Evolutionary conservation across 2,113 vertebrate species (phyloP).

Genomic region (Climacteris rufus): DNA sequence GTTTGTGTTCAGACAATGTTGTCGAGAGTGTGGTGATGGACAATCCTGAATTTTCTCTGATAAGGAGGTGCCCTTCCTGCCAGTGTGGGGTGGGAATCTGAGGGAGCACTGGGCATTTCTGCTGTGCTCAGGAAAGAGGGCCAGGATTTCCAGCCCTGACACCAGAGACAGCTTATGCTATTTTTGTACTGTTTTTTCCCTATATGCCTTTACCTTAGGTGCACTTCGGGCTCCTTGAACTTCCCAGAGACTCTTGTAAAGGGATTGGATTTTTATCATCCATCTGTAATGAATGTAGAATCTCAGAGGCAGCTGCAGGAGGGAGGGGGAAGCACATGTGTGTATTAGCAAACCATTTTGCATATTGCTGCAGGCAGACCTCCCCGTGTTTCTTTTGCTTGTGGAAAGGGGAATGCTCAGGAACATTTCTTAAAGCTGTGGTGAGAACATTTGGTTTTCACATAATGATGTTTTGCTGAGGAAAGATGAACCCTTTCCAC

Average conservation of each 20-base stretch:
- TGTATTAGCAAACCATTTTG: not conserved
- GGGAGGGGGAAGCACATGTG: not conserved
- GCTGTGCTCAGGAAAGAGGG: not conserved
- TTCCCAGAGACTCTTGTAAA: not conserved
- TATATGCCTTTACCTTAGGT: not conserved
- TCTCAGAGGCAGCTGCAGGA: not conserved
- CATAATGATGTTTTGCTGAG: not conserved
- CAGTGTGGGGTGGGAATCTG: not conserved
- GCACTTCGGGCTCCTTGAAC: not conserved
- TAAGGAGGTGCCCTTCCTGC: not conserved
- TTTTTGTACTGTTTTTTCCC: not conserved
- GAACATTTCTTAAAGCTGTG: not conserved
- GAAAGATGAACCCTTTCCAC: not conserved
- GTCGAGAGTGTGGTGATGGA: not conserved
- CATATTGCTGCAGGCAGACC: not conserved
- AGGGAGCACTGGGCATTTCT: not conserved
- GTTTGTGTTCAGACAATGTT: fast-evolving
- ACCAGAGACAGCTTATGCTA: not conserved
- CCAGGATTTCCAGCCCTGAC: not conserved
- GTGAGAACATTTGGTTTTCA: not conserved
- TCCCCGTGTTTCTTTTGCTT: not conserved
- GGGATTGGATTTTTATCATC: not conserved
- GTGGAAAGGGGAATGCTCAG: not conserved
- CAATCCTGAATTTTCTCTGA: not conserved
- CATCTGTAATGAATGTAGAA: not conserved